Percentiles rank a stretch among this genome's conserved stretches.
Conservation (phyloP, 2,113 vertebrate genomes). For the Tetrax tetrax region DNA sequence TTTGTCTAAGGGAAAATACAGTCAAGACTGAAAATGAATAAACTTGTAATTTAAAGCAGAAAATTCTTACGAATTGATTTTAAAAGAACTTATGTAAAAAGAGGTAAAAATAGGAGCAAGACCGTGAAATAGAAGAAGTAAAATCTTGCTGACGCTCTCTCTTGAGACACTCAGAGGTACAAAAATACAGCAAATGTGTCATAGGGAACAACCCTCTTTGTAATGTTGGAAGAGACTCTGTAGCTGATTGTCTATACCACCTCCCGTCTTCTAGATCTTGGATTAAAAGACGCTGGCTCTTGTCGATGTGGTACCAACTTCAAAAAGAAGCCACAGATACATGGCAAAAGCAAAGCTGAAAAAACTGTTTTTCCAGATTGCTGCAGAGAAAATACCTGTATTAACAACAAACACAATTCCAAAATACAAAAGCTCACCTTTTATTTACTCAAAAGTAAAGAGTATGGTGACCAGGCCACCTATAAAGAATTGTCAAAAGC, state of each 20-base stretch:
- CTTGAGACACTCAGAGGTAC: not conserved
- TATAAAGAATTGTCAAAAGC: constrained; percentile 7
- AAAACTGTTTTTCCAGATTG: not conserved
- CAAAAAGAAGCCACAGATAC: not conserved
- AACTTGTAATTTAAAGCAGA: constrained; percentile 17
- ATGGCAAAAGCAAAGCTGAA: not conserved
- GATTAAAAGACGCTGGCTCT: not conserved
- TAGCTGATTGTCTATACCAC: not conserved
- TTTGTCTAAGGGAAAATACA: not conserved
- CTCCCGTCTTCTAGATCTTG: not conserved
- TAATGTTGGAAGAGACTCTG: not conserved
- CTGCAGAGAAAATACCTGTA: not conserved
- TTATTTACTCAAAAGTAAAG: not conserved
- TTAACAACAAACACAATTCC: not conserved
- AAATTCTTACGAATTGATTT: not conserved
- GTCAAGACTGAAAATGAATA: not conserved
- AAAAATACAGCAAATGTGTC: not conserved
- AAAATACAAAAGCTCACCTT: not conserved
- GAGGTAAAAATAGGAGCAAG: not conserved
- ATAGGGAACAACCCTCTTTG: not conserved
- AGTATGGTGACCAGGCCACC: constrained; percentile 38
- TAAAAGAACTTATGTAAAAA: not conserved
- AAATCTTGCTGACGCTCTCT: not conserved
- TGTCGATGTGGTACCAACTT: not conserved
- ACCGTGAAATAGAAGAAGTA: not conserved